Percentiles rank a stretch among this genome's conserved stretches.
Evolutionary conservation across 1,140 invertebrate genomes (phyloP).

Genomic region (Leptestheria dahalacensis): DNA sequence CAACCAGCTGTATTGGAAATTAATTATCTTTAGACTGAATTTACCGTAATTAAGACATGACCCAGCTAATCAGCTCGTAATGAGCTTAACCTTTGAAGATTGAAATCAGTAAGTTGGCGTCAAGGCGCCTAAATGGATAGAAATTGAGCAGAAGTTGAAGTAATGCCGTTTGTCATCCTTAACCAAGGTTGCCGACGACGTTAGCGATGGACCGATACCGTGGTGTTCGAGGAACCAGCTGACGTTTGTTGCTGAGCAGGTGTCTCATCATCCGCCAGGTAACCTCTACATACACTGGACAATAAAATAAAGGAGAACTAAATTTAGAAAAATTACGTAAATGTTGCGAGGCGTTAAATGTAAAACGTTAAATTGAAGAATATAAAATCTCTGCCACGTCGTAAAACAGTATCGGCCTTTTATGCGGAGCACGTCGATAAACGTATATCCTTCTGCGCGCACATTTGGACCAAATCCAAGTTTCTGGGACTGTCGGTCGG

Average conservation of each 20-base stretch:
- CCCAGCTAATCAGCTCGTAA: too few relatives aligned
- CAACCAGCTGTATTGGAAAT: too few relatives aligned
- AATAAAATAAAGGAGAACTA: too few relatives aligned
- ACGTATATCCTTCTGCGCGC: conserved; percentile 77
- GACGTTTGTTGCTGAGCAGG: conserved; percentile 91
- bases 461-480: conserved; percentile 96
- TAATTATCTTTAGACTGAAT: too few relatives aligned
- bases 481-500: conserved; percentile 91
- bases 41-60: too few relatives aligned
- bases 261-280: conserved; percentile 97
- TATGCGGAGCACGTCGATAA: conserved; percentile 89
- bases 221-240: conserved; percentile 67
- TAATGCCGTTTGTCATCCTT: not conserved
- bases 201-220: conserved; percentile 58
- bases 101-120: too few relatives aligned
- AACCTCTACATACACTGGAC: too few relatives aligned
- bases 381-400: conserved; percentile 26
- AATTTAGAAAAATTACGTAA: not conserved
- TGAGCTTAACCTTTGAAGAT: too few relatives aligned
- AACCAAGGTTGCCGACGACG: conserved; percentile 23
- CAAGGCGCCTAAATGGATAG: too few relatives aligned
- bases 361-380: not conserved
- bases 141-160: too few relatives aligned
- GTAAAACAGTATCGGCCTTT: conserved; percentile 90
- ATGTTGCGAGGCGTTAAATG: not conserved